A percentile compares a stretch with the other conserved stretches of the same genome.
Evolutionary conservation across 2,888 invertebrate genomes (phyloP).

Genomic region (Anthophora plumipes): DNA sequence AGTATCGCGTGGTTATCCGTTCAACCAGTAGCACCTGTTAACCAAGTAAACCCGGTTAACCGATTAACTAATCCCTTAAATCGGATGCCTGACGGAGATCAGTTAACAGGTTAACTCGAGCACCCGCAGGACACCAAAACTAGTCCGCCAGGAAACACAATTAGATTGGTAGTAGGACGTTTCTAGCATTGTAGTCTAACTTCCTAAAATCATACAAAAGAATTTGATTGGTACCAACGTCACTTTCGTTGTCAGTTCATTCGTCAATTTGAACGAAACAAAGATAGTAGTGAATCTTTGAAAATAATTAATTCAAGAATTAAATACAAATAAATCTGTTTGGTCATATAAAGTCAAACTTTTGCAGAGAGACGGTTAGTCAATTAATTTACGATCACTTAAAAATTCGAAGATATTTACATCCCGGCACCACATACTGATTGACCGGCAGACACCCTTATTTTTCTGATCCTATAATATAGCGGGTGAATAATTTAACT

Average conservation of each 20-base stretch:
- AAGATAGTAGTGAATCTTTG: not conserved
- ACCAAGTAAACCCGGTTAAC: conserved; percentile 60
- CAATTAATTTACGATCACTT: too few relatives aligned
- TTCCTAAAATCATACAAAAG: not conserved
- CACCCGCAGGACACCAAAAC: conserved; percentile 45
- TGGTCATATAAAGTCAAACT: too few relatives aligned
- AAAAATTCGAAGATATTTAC: too few relatives aligned
- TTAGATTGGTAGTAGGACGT: conserved; percentile 36
- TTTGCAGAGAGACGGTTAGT: too few relatives aligned
- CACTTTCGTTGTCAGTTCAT: not conserved
- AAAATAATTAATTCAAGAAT: not conserved
- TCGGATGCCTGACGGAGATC: conserved; percentile 53
- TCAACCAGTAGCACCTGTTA: conserved; percentile 56
- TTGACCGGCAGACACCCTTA: too few relatives aligned
- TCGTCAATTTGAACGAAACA: not conserved
- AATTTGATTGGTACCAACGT: not conserved
- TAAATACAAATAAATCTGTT: not conserved
- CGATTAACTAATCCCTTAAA: conserved; percentile 64
- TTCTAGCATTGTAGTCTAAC: conserved; percentile 1
- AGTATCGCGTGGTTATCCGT: conserved; percentile 53
- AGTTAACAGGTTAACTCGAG: conserved; percentile 52
- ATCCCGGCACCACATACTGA: too few relatives aligned
- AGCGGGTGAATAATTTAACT: too few relatives aligned
- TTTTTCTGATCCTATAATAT: too few relatives aligned
- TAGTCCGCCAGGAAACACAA: conserved; percentile 33